Base-by-base conservation (phyloP, 2,888 invertebrate genomes). In the Spilarctia lutea region DNA sequence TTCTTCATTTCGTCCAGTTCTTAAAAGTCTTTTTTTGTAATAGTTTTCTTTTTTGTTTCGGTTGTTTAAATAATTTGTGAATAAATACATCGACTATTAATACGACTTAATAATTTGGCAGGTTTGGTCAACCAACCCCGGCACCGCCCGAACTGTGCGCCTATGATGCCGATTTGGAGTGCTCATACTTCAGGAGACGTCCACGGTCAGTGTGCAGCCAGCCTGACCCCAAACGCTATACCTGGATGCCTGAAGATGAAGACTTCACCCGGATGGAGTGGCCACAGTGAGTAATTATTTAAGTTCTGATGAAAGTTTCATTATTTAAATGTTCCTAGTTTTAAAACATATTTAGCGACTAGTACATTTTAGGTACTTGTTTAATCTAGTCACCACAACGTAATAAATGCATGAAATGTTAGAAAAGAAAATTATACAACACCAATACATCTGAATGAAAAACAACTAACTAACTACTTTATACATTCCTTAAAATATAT, bases 241-340 rank as follows among this genome's bases (percentile, higher is more conserved):
- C 97, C 82, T 98, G 97, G 98, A 97, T 97, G 96, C 97, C 97
- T 78, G 97, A 97, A 87, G 98, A 98, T 94, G 98, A 98, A 91
- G 96, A 96, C 93, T 96, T 97, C 87, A 96, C 97, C 86, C 96
- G 97, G 92, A 96, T 98, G 96, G 98, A 97, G 88, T 97, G 97
- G 94, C 97, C 97, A 87, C 96, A 96, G 94, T 96, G 81, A 92
- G 94, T 88, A 79, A 73, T 71, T 27, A 71, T 73, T 75, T 76
- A 45, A 63, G 71, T 76, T 76, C 69, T 69, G 67, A 73, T 75
- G 56, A 48, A 30, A 18, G 8, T 8, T 63, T 63, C 30, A 16
- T 4, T 30, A 30, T 63, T 63, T 63, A n/a, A 56, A 2, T n/a
- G 24, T 56, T 56, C 3, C 11, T n/a, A 6, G 10, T 56, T 0